Evolutionary conservation across 2,888 invertebrate genomes (phyloP), one percentile per base, ranked within the genome.

Genomic region (Monochamus alternatus): DNA sequence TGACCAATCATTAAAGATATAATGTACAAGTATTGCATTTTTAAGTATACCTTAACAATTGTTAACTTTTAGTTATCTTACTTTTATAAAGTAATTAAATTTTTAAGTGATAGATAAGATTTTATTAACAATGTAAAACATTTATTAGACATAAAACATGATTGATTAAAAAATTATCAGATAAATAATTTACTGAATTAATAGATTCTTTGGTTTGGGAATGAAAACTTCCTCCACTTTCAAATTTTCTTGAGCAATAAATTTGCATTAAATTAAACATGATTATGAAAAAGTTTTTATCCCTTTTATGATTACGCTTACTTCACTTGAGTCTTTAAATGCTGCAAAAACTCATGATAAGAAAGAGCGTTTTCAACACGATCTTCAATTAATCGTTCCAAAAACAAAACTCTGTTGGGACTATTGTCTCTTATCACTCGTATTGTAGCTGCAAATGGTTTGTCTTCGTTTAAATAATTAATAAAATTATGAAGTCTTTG

Each of bases 261-360:
- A 80, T 85, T 84, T 85, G 84, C 85, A 85, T 81, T 81, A 81
- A 78, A 74, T 65, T 30, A 73, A 77, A 68, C 22, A 67, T 44
- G 58, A 73, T 73, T 73, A 68, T 68, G 51, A 62, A 69, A 64
- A 69, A 47, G 51, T 14, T 5, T 55, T 14, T n/a, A n/a, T n/a
- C 60, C 30, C 44, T 60, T 30, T 12, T 65, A 78, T 68, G 70
- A 71, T 75, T 68, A 77, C 74, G 58, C 62, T 70, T 94, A 97
- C 92, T 97, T 97, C 90, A 97, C 93, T 91, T 96, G 95, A 85
- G 93, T 93, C 90, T 96, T 95, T 84, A 97, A 91, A 91, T 98
- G 97, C 90, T 99, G 98, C 89, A 99, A 92, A 91, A 99, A 99
- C 92, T 99, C 99, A 89, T 97, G 96, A 91, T 99, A 99, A 82